A percentile compares a stretch with the other conserved stretches of the same genome.
Evolutionary conservation across 2,797 vertebrate genomes (phyloP).

Genomic region (Jordanella pulchra): DNA sequence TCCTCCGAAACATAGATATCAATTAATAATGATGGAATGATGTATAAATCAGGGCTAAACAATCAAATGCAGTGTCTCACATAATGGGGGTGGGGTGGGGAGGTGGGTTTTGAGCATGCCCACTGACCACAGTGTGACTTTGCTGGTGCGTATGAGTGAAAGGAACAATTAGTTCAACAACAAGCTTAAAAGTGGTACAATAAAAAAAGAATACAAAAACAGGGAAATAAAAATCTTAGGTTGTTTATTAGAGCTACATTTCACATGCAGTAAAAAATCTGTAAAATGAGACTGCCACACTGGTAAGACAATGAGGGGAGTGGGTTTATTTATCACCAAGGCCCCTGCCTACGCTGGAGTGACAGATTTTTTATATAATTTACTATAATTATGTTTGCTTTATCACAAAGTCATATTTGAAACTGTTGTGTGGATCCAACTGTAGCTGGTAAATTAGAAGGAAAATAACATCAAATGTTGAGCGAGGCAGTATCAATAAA

Average conservation of each 20-base stretch:
- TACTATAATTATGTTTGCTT: conserved; percentile 39
- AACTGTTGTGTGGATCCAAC: conserved; percentile 40
- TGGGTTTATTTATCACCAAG: conserved; percentile 38
- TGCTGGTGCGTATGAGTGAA: conserved; percentile 19
- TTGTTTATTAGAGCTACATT: conserved; percentile 18
- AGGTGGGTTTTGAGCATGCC: conserved; percentile 60
- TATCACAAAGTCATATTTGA: conserved; percentile 45
- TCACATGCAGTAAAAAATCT: conserved; percentile 1
- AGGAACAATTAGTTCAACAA: conserved; percentile 38
- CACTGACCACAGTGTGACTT: conserved; percentile 56
- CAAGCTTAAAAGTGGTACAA: conserved; percentile 27
- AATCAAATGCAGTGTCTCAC: conserved; percentile 48
- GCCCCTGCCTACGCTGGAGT: conserved; percentile 14
- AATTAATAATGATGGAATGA: conserved; percentile 18
- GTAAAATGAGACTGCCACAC: conserved; percentile 12
- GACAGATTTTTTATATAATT: conserved; percentile 49
- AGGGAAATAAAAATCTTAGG: conserved; percentile 22
- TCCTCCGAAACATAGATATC: conserved; percentile 12
- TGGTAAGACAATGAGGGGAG: not conserved
- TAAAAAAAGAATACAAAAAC: not conserved
- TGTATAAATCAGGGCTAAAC: conserved; percentile 45
- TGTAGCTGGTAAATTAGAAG: conserved; percentile 49
- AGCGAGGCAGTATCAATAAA: conserved; percentile 56
- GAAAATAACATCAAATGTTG: conserved; percentile 35
- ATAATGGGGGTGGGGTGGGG: not conserved